Conservation (phyloP, 2,888 invertebrate species). For the Autographa pulchrina region DNA sequence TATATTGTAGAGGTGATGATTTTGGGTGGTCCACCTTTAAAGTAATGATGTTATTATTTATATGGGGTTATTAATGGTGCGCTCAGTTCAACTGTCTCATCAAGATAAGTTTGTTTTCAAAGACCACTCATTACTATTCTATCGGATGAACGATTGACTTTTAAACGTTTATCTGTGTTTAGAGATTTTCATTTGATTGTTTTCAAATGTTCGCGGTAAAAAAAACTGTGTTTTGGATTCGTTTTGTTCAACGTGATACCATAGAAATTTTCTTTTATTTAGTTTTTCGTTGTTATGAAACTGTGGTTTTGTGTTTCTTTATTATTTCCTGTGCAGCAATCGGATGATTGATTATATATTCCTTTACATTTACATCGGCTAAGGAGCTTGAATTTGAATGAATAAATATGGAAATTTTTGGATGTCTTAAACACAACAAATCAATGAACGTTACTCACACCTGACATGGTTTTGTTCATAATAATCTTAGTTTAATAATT, state of each 20-base stretch:
- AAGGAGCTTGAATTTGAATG: not conserved
- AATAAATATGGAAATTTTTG: not conserved
- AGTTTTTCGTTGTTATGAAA: slow-evolving; percentile 14
- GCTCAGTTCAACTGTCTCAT: slow-evolving; percentile 80
- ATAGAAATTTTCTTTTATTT: slow-evolving; percentile 32
- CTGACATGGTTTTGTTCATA: not conserved
- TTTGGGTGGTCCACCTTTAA: slow-evolving; percentile 85
- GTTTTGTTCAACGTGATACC: slow-evolving; percentile 25
- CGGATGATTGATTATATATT: not conserved
- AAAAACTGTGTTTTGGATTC: slow-evolving; percentile 54
- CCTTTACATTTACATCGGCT: not conserved
- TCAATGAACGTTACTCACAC: not conserved
- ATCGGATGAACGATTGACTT: slow-evolving; percentile 84
- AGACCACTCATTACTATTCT: slow-evolving; percentile 83
- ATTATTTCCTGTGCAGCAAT: slow-evolving; percentile 18
- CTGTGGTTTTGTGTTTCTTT: slow-evolving; percentile 11
- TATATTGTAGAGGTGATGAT: slow-evolving; percentile 83
- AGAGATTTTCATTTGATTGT: slow-evolving; percentile 78
- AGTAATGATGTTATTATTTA: slow-evolving; percentile 87
- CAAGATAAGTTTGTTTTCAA: slow-evolving; percentile 86
- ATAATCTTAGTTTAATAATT: not conserved
- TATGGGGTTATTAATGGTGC: slow-evolving; percentile 84
- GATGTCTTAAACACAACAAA: not conserved
- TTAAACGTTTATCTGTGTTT: slow-evolving; percentile 77
- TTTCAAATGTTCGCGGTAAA: slow-evolving; percentile 62